phyloP scores from a whole-genome alignment of 2,113 vertebrate genomes.

The Nothoprocta pentlandii region DNA sequence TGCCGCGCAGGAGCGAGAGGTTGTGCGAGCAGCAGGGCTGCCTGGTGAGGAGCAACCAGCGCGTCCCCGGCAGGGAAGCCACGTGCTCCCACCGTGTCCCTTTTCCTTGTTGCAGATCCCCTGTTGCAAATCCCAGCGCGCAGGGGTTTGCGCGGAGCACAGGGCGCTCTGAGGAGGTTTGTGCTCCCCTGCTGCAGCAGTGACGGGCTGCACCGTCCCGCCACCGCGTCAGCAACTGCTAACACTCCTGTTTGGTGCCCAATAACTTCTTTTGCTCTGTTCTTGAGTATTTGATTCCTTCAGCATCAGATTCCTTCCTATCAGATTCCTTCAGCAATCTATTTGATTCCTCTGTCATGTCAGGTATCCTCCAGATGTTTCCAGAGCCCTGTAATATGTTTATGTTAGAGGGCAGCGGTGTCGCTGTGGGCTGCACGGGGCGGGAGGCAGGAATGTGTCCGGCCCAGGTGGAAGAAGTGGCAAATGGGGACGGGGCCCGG shows the following conservation, averaged over 20 bases:
- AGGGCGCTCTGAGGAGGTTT: neutral
- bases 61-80: neutral
- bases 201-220: neutral
- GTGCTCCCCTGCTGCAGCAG: neutral
- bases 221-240: neutral
- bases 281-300: slow-evolving; percentile 1
- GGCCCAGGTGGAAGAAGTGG: neutral
- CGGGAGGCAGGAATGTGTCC: neutral
- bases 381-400: neutral
- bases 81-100: neutral
- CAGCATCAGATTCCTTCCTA: too few species aligned
- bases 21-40: neutral
- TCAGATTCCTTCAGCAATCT: too few species aligned
- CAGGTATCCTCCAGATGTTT: neutral
- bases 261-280: neutral
- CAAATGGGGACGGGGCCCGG: neutral
- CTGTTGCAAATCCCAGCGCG: neutral
- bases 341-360: neutral
- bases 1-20: neutral
- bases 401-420: neutral
- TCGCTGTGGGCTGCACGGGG: neutral
- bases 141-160: neutral
- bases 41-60: neutral
- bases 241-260: neutral
- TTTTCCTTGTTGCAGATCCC: too few species aligned